Base-by-base conservation (phyloP, 2,797 vertebrate genomes). In the Silurus aristotelis region DNA sequence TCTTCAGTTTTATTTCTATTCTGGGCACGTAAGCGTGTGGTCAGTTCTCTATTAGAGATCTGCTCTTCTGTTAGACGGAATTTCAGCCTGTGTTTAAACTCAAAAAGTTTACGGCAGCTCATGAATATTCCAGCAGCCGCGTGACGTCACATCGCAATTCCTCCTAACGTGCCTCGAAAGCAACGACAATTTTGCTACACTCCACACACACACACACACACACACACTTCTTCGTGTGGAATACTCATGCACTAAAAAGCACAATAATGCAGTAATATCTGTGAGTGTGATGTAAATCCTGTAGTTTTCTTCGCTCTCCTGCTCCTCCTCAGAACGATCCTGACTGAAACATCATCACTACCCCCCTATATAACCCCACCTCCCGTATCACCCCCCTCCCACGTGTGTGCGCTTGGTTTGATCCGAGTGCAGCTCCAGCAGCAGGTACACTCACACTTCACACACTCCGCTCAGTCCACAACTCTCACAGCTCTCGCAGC, bases 361-460 rank as follows among this genome's bases (percentile, higher is more conserved):
- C 17, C 9, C 80, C n/a, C 77, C 13, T 38, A 52, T 52, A 52
- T 52, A 52, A 13, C 3, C 15, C 22, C 79, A 5, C 22, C 5
- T 13, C 13, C 31, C 55, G 48, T 52, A 52, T 2, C n/a, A 3
- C 13, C 20, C 14, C 14, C 3, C 48, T 48, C n/a, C 38, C 70
- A 13, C 56, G 3, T 9, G 81, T 27, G 31, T 46, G 38, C 5
- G 38, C 5, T 27, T 83, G 70, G 70, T 83, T 83, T 48, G 56
- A 73, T 83, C 82, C 82, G 15, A 22, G 56, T 27, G 5, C 82
- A 48, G 70, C 82, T 60, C 67, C 76, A 7, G 13, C 81, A 72
- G 67, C 67, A 83, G 82, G 82, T 83, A 72, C 52, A 71, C 79
- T 68, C 48, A 1, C 80, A 73, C 85, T 71, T 77, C 17, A 67